Conservation (phyloP, 2,888 invertebrate species). For the Tiliacea citrago region DNA sequence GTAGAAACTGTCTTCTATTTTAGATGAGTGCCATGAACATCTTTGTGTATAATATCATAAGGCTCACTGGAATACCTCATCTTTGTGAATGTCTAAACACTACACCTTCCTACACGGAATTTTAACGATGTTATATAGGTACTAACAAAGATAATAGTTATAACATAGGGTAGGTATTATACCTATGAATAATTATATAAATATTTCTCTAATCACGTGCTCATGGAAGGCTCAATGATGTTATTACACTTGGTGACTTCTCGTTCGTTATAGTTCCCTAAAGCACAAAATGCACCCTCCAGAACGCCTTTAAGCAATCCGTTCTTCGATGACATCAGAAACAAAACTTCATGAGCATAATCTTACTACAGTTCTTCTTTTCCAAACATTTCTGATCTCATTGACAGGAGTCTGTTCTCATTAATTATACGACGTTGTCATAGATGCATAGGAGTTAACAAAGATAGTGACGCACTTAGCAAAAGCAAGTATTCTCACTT, state of each 20-base stretch:
- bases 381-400: neutral
- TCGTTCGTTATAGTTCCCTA: neutral
- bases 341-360: neutral
- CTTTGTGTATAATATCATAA: slow-evolving; percentile 53
- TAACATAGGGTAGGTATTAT: neutral
- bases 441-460: neutral
- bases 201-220: neutral
- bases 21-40: slow-evolving; percentile 4
- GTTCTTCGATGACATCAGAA: neutral
- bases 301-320: neutral
- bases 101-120: slow-evolving; percentile 8
- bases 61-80: slow-evolving; percentile 40
- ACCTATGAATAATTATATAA: neutral
- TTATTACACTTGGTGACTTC: neutral
- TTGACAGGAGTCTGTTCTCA: neutral
- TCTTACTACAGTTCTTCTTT: neutral
- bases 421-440: neutral
- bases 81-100: slow-evolving; percentile 47
- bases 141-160: slow-evolving; percentile 10
- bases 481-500: slow-evolving; percentile 6
- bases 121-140: slow-evolving; percentile 23
- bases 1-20: slow-evolving; percentile 10
- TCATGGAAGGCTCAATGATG: neutral
- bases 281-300: neutral
- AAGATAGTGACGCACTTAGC: neutral